Base-by-base conservation (phyloP, 2,797 vertebrate genomes). In the Melanotaenia nigrans region DNA sequence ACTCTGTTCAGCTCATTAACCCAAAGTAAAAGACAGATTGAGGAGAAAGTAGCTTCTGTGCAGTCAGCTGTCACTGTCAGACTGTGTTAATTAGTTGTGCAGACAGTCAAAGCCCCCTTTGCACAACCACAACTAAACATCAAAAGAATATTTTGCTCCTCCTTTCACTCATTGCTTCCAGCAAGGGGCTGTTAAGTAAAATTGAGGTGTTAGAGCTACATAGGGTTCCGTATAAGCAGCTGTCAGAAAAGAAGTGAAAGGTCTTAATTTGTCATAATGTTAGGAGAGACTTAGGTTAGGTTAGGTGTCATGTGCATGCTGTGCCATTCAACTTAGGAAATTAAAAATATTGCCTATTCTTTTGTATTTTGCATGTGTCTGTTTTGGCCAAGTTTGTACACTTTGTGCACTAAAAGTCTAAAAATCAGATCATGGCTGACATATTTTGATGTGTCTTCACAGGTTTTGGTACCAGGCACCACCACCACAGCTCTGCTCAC, bases 391-490 rank as follows among this genome's bases (percentile, higher is more conserved):
- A 24, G 24, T 25, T 54, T 54, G 6, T 9, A 57, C 24, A 61
- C 16, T 45, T 11, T 2, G 7, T 45, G 14, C 60, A 45, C 18
- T 42, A 30, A 61, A 25, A 30, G 16, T 45, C 8, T 47, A 47
- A 57, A 35, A 49, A 49, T 49, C 45, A 45, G 13, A 53, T 18
- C 13, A 18, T 49, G 8, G 8, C 24, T 69, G 40, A 71, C 20
- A 2, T 51, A 8, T 30, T 33, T 73, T 73, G 14, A 28, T 82
- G 32, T 82, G 3, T 65, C 35, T 57, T 7, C 82, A 16, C 67
- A 99, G 98, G 30, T 97, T 65, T 68, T 98, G 85, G 95, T 99
- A 79, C 95, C 96, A 58, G 96, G 94, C 51, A 95, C 91, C 71
- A 94, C 93, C 74, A 95, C 92, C 73, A 96, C 94, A 0, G 85